Evolutionary conservation across 2,113 vertebrate genomes (phyloP), one percentile per base, ranked within the genome.

Genomic region (Pseudopodoces humilis): DNA sequence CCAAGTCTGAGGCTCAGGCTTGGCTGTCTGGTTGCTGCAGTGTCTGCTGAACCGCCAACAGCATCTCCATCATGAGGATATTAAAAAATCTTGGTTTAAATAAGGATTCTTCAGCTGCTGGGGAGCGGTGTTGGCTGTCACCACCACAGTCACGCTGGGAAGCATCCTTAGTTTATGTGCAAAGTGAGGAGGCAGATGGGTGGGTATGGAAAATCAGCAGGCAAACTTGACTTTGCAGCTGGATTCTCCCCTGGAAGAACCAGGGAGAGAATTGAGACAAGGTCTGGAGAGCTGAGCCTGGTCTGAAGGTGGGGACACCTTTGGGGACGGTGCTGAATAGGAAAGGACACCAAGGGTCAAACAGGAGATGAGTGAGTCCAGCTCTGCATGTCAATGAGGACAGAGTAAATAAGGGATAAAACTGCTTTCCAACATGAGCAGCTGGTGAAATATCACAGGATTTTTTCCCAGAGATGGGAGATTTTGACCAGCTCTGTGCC

Each of bases 361-460:
- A 78, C 8, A 30, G 80, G 85, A 95, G 92, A 81, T 5, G 28
- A 31, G 74, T 1, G n/a, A 93, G 77, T 37, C 83, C 74, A 31
- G 88, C 95, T 96, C 89, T 94, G 93, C 92, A 94, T 95, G 92
- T 89, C 94, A 94, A 95, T 95, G 94, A 97, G 92, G 86, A 60
- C 78, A 81, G 91, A 95, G 85, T 85, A 96, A 96, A 95, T 95
- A 95, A 92, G 95, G 96, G 92, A 96, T 97, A 89, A 95, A 94
- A 87, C 72, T 79, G 87, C 92, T 83, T 97, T 97, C 94, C 96
- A 97, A 90, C 81, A 94, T 4, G 87, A 95, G 92, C 88, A 94
- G 93, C 83, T 96, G 95, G 77, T 93, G 94, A 88, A 95, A 95
- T 79, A 87, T 81, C 90, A 87, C 79, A 76, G 56, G 39, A 60